A percentile compares a stretch with the other conserved stretches of the same genome.
phyloP scores from a whole-genome alignment of 2,888 invertebrate genomes.

The Schrankia costaestrigalis region DNA sequence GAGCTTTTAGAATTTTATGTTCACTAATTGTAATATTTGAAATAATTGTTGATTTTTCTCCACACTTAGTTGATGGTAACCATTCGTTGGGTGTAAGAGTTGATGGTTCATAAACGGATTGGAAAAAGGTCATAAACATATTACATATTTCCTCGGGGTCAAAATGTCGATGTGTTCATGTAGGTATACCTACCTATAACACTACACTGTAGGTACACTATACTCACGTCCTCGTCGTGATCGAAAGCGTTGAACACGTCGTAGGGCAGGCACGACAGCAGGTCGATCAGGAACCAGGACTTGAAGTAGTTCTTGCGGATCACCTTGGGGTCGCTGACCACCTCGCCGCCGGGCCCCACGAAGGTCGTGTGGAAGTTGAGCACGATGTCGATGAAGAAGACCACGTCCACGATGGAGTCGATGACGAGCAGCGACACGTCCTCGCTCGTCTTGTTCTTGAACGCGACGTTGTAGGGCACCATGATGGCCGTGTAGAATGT shows the following conservation, averaged over 20 bases:
- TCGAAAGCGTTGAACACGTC: slow-evolving; percentile 99
- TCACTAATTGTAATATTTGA: no score
- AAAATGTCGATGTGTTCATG: no score
- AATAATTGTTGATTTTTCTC: no score
- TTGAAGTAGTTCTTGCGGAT: slow-evolving; percentile 99
- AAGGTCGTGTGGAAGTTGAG: slow-evolving; percentile 99
- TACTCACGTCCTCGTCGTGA: slow-evolving; percentile 96
- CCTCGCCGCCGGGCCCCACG: slow-evolving; percentile 97
- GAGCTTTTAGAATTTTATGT: no score
- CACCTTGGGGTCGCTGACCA: slow-evolving; percentile 99
- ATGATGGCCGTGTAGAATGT: slow-evolving; percentile 99
- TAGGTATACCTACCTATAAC: no score
- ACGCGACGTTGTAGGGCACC: slow-evolving; percentile 99
- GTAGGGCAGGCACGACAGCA: slow-evolving; percentile 99
- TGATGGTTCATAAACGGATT: no score
- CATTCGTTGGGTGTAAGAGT: no score
- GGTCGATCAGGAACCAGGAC: slow-evolving; percentile 99
- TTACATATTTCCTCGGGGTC: no score
- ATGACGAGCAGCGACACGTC: slow-evolving; percentile 96
- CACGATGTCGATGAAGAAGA: slow-evolving; percentile 99
- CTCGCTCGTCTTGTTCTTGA: slow-evolving; percentile 99
- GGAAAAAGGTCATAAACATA: no score
- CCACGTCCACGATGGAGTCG: slow-evolving; percentile 99
- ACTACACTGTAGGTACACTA: background rate
- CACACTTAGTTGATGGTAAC: no score